Evolutionary conservation across 2,113 vertebrate genomes (phyloP).

Genomic region (Phalacrocorax pelagicus): DNA sequence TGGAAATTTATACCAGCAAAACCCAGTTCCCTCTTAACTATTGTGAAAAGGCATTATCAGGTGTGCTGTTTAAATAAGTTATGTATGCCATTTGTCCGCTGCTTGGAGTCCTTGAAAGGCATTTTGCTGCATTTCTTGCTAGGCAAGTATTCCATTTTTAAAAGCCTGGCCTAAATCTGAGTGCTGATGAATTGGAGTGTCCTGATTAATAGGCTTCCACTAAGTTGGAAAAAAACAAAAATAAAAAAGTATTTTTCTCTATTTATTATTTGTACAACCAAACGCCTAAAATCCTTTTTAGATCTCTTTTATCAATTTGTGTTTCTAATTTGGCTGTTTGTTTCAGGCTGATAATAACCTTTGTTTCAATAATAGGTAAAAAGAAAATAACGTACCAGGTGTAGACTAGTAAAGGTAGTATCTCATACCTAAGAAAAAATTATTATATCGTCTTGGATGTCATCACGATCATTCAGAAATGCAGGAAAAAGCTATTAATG

Average conservation of each 20-base stretch:
- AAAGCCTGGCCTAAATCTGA: constrained; percentile 3
- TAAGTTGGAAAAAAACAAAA: neutral
- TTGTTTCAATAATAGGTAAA: constrained; percentile 53
- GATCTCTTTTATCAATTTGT: neutral
- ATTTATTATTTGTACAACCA: neutral
- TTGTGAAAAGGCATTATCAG: neutral
- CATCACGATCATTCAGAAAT: constrained; percentile 13
- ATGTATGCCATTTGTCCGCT: neutral
- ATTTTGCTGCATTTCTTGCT: constrained; percentile 4
- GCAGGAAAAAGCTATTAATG: constrained; percentile 19
- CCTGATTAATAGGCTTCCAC: constrained; percentile 1
- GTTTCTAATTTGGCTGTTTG: constrained; percentile 5
- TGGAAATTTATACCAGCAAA: neutral
- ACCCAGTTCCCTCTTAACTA: neutral
- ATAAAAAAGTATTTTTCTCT: neutral
- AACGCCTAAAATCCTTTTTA: constrained; percentile 1
- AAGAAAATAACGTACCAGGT: constrained; percentile 2
- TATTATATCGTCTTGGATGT: neutral
- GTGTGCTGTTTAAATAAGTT: neutral
- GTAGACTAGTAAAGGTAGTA: neutral
- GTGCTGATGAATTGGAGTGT: neutral
- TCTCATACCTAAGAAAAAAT: constrained; percentile 6
- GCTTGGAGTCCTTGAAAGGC: constrained; percentile 4
- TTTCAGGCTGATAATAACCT: constrained; percentile 43
- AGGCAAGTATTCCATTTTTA: constrained; percentile 25